These are phyloP conservation scores for Eupithecia pulchellata DNA, from an alignment of 2,888 invertebrate genomes.

Conservation along the genomic window DNA sequence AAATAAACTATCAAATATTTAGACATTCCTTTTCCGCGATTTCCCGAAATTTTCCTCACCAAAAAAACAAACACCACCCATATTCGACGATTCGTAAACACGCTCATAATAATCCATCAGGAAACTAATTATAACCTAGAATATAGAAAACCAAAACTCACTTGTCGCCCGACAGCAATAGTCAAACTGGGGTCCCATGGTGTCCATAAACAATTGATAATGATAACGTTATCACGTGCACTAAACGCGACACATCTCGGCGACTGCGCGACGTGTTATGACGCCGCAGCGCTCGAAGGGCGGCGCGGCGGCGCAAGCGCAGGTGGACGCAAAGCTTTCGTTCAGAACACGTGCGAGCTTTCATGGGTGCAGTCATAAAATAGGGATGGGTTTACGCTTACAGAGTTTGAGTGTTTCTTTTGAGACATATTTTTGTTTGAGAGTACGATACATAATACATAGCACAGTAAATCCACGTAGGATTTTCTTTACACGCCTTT, in stretches of 20 bases:
- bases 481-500: background rate
- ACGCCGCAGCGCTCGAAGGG: constrained; percentile 52
- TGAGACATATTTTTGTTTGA: background rate
- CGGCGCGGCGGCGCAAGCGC: constrained; percentile 64
- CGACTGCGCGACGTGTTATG: constrained; percentile 75
- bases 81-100: background rate
- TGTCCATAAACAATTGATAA: constrained; percentile 33
- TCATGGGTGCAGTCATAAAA: constrained; percentile 49
- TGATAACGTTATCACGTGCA: constrained; percentile 46
- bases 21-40: background rate
- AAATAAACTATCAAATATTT: background rate
- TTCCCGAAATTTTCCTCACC: background rate
- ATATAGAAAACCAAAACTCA: constrained; percentile 59
- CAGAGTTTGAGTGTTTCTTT: background rate
- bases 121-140: background rate
- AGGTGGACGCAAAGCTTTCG: constrained; percentile 60
- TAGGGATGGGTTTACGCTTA: constrained; percentile 16
- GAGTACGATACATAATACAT: background rate
- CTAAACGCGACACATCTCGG: constrained; percentile 80
- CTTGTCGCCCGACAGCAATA: constrained; percentile 81
- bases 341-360: constrained; percentile 74
- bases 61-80: background rate
- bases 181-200: constrained; percentile 82
- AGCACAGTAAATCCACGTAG: background rate
- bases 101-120: background rate